phyloP scores from a whole-genome alignment of 2,888 invertebrate species.

The Melinaea menophilus region DNA sequence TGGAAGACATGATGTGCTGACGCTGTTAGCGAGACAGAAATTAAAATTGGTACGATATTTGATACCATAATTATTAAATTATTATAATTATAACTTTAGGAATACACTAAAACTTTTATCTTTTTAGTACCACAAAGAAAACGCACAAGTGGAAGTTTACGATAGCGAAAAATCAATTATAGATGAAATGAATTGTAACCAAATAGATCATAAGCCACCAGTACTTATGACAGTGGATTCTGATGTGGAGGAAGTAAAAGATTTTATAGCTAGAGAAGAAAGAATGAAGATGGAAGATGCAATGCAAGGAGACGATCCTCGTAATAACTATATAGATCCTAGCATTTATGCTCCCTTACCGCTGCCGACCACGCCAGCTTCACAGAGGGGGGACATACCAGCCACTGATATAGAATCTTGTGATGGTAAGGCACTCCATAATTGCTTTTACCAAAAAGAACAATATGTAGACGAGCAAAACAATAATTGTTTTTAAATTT shows the following conservation, averaged over 20 bases:
- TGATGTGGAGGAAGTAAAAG: slow-evolving; percentile 63
- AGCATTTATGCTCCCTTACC: slow-evolving; percentile 43
- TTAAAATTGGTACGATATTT: slow-evolving; percentile 75
- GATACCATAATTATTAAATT: slow-evolving; percentile 1
- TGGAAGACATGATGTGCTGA: slow-evolving; percentile 77
- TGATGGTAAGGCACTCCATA: slow-evolving; percentile 52
- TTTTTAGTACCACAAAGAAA: slow-evolving; percentile 79
- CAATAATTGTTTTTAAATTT: slow-evolving; percentile 13
- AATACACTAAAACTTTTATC: slow-evolving; percentile 6
- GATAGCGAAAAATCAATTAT: slow-evolving; percentile 69
- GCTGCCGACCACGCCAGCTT: slow-evolving; percentile 41
- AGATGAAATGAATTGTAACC: slow-evolving; percentile 70
- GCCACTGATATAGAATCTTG: slow-evolving; percentile 66
- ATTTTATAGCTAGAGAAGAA: slow-evolving; percentile 58
- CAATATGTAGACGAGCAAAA: neutral
- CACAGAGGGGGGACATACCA: slow-evolving; percentile 66
- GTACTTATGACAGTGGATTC: slow-evolving; percentile 50
- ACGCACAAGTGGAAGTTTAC: slow-evolving; percentile 76
- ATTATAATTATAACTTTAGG: neutral
- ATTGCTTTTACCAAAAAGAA: no score
- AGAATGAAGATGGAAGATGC: slow-evolving; percentile 56
- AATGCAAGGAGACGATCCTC: slow-evolving; percentile 68
- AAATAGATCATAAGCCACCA: slow-evolving; percentile 48
- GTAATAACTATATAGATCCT: slow-evolving; percentile 56
- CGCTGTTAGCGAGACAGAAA: slow-evolving; percentile 70